A percentile compares a stretch with the other conserved stretches of the same genome.
These are phyloP conservation scores for Pseudochaenichthys georgianus DNA, from an alignment of 2,797 vertebrate genomes.

Conservation along the genomic window DNA sequence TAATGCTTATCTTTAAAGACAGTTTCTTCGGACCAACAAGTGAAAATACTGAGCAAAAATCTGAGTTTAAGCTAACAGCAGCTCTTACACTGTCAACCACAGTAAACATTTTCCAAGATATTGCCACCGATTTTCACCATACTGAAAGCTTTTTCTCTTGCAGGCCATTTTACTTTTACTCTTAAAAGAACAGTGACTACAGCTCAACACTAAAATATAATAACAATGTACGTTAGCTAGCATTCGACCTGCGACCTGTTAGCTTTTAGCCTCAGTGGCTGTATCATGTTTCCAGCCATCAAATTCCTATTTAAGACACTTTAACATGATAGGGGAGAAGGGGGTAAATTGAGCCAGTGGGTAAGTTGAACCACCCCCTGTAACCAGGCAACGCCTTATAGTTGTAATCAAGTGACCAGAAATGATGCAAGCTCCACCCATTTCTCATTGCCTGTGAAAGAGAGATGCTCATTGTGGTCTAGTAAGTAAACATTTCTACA, in stretches of 20 bases:
- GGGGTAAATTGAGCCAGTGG: too few relatives aligned
- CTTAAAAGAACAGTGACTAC: background rate
- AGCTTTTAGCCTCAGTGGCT: background rate
- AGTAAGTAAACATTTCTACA: too few relatives aligned
- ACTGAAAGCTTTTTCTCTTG: background rate
- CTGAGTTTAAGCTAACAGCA: background rate
- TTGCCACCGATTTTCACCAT: background rate
- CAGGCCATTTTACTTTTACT: too few relatives aligned
- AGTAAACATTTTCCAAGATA: background rate
- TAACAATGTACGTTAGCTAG: background rate
- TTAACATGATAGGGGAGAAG: too few relatives aligned
- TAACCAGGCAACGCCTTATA: too few relatives aligned
- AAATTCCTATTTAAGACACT: background rate
- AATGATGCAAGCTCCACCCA: too few relatives aligned
- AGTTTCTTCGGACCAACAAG: background rate
- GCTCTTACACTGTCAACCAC: background rate
- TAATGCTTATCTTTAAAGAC: background rate
- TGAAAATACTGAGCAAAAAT: background rate
- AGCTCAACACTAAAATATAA: background rate
- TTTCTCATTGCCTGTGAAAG: too few relatives aligned
- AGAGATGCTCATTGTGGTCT: too few relatives aligned
- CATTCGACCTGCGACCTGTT: background rate
- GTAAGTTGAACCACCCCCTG: too few relatives aligned
- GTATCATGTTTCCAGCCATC: background rate
- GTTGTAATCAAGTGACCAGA: too few relatives aligned